These are phyloP conservation scores for Sthenelais limicola DNA, from an alignment of 2,888 invertebrate species.

Conservation along the genomic window DNA sequence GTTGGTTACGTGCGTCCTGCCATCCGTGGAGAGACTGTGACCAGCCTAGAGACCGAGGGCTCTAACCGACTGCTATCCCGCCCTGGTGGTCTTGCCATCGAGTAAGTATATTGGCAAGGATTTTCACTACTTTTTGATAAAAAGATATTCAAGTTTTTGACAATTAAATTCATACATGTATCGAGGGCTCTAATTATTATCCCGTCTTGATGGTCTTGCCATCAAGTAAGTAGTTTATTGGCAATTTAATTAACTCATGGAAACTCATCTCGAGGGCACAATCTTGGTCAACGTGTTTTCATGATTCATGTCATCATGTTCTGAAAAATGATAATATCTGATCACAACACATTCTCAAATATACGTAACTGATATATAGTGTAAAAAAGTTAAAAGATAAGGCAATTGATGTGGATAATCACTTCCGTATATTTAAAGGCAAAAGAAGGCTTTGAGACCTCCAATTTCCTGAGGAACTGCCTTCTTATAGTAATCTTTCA, in stretches of 20 bases:
- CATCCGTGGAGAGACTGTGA: conserved; percentile 59
- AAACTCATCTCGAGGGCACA: no score
- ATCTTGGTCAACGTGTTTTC: no score
- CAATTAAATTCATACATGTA: no score
- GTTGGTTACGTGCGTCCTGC: conserved; percentile 63
- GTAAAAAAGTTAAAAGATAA: background rate
- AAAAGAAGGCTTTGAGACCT: background rate
- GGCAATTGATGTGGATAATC: background rate
- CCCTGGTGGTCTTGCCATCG: conserved; percentile 60
- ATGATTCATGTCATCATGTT: no score
- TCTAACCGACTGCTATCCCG: conserved; percentile 58
- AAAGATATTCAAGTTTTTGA: no score
- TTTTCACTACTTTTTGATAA: no score
- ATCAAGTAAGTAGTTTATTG: no score
- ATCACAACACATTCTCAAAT: background rate
- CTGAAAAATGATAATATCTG: background rate
- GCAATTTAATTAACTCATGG: no score
- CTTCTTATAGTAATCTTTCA: background rate
- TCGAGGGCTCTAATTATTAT: no score
- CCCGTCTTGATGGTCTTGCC: no score
- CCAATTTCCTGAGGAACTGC: background rate
- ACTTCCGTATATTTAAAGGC: background rate
- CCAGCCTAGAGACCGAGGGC: conserved; percentile 57
- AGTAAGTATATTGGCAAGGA: conserved; percentile 58
- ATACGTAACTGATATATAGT: conserved; percentile 10